These are phyloP conservation scores for Monopis laevigella DNA, from an alignment of 2,888 invertebrate species.

Conservation along the genomic window DNA sequence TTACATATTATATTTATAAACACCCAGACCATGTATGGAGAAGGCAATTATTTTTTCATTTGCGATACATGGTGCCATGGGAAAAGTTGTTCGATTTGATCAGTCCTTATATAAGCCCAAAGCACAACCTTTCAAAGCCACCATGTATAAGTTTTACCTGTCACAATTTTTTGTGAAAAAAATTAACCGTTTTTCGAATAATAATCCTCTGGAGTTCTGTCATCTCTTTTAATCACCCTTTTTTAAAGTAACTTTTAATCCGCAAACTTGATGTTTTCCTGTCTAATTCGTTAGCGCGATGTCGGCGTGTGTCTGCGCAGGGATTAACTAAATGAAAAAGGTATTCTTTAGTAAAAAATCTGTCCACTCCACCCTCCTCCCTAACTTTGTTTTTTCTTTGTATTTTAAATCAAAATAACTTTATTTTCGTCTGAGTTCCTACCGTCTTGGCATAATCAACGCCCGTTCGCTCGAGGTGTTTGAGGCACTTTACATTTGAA, in stretches of 20 bases:
- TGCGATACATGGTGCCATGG: too few species aligned
- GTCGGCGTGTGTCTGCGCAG: conserved; percentile 30
- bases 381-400: conserved; percentile 40
- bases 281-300: conserved; percentile 28
- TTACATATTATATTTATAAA: too few species aligned
- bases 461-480: conserved; percentile 45
- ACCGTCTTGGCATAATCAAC: conserved; percentile 55
- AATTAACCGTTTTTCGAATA: neutral
- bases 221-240: conserved; percentile 10
- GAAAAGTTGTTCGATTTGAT: too few species aligned
- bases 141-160: too few species aligned
- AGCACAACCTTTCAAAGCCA: too few species aligned
- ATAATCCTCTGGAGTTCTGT: neutral
- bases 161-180: too few species aligned
- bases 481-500: conserved; percentile 48
- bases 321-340: conserved; percentile 48
- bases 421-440: conserved; percentile 50
- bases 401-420: conserved; percentile 62
- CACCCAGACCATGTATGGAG: too few species aligned
- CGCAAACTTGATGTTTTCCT: conserved; percentile 26
- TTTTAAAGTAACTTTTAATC: conserved; percentile 13
- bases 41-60: too few species aligned
- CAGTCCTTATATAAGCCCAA: too few species aligned
- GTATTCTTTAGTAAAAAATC: conserved; percentile 36
- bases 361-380: conserved; percentile 30